Evolutionary conservation across 2,888 invertebrate genomes (phyloP).

Genomic region (Bombyx huttoni): DNA sequence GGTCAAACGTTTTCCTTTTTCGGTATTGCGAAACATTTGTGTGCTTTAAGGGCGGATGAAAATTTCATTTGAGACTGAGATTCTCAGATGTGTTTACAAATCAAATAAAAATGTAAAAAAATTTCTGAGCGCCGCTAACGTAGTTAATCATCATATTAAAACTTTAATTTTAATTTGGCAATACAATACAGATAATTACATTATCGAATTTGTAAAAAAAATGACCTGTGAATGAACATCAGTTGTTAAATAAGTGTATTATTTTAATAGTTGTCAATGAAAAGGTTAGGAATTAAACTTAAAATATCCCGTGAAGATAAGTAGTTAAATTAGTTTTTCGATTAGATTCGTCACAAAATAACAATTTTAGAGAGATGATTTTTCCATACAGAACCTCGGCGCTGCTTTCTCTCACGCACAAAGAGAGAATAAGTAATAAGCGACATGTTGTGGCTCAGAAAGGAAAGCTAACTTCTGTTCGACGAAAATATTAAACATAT

Average conservation of each 20-base stretch:
- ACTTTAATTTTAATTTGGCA: too few species aligned
- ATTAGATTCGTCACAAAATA: not conserved
- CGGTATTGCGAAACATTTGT: not conserved
- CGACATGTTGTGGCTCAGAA: not conserved
- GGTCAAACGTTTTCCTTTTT: conserved; percentile 7
- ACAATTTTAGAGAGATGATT: not conserved
- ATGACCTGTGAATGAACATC: too few species aligned
- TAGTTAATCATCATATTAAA: too few species aligned
- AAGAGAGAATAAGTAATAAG: conserved; percentile 12
- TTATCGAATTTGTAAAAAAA: too few species aligned
- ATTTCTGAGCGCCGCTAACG: too few species aligned
- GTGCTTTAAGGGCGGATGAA: not conserved
- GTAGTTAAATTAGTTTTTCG: too few species aligned
- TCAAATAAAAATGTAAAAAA: not conserved
- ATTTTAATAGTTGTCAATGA: too few species aligned
- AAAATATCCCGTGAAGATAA: too few species aligned
- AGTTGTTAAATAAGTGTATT: too few species aligned
- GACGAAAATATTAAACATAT: conserved; percentile 3
- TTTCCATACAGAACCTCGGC: not conserved
- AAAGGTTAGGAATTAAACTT: too few species aligned
- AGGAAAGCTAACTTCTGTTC: conserved; percentile 1
- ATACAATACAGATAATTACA: too few species aligned
- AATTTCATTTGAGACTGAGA: not conserved
- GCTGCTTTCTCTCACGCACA: conserved; percentile 4
- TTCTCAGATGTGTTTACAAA: not conserved